Conservation (phyloP, 2,797 vertebrate genomes). For the Liparis tanakae region DNA sequence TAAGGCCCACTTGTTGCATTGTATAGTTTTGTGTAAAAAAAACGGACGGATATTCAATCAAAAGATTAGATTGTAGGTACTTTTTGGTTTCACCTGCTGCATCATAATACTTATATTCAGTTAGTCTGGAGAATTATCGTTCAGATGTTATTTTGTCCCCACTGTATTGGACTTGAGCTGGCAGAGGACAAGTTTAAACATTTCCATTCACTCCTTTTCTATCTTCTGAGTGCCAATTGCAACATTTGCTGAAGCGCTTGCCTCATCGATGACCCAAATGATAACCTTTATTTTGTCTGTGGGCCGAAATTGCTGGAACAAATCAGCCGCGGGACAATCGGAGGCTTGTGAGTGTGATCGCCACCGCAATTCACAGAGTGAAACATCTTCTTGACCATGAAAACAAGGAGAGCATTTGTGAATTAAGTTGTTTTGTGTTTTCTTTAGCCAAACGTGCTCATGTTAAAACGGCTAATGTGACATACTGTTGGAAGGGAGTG, state of each 20-base stretch:
- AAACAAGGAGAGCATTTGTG: not conserved
- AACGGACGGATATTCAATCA: not conserved
- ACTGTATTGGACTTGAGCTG: conserved; percentile 15
- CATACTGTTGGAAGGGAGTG: not conserved
- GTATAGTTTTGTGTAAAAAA: not conserved
- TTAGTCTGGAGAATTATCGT: not conserved
- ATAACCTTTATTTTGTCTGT: conserved; percentile 44
- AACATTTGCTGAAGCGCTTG: conserved; percentile 31
- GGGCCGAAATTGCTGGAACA: conserved; percentile 38
- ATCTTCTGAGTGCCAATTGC: conserved; percentile 28
- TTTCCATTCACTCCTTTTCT: conserved; percentile 7
- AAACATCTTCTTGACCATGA: not conserved
- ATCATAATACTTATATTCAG: conserved; percentile 8
- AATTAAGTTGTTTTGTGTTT: not conserved
- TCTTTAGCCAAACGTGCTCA: conserved; percentile 2
- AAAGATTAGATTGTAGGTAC: conserved; percentile 15
- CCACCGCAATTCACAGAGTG: conserved; percentile 13
- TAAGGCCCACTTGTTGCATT: not conserved
- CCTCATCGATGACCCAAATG: conserved; percentile 38
- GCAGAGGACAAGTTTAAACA: not conserved
- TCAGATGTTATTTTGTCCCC: not conserved
- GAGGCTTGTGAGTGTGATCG: conserved; percentile 23
- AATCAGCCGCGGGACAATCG: conserved; percentile 45
- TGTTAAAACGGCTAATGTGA: not conserved
- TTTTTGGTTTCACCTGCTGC: not conserved